Evolutionary conservation across 2,113 vertebrate genomes (phyloP).

Genomic region (Callionymus lyra): DNA sequence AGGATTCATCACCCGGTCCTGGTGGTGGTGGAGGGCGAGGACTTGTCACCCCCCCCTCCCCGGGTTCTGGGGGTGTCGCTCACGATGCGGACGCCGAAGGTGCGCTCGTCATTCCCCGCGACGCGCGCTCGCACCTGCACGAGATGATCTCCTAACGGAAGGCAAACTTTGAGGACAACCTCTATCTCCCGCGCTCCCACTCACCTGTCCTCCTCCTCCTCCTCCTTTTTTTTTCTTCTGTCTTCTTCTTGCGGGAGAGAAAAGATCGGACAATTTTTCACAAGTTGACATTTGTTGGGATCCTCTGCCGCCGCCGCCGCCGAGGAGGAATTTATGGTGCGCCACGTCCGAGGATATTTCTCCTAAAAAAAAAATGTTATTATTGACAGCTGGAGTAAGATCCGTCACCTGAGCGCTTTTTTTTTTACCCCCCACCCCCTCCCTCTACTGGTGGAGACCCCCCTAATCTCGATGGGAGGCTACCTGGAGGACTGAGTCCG

Average conservation of each 20-base stretch:
- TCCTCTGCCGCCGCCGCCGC: conserved; percentile 5
- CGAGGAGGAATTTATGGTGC: conserved; percentile 50
- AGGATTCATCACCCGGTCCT: too few species aligned
- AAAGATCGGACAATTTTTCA: conserved; percentile 5
- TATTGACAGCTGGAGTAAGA: conserved; percentile 60
- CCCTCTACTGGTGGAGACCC: conserved; percentile 58
- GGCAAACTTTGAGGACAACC: conserved; percentile 64
- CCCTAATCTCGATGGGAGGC: conserved; percentile 64
- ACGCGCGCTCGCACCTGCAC: conserved; percentile 10
- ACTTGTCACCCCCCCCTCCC: conserved; percentile 28
- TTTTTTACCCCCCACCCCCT: too few species aligned
- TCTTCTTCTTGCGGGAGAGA: too few species aligned
- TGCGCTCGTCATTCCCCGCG: conserved; percentile 44
- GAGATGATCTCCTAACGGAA: conserved; percentile 20
- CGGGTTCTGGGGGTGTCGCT: conserved; percentile 15
- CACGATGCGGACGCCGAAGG: conserved; percentile 45
- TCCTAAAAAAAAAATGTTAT: conserved; percentile 59
- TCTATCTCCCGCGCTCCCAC: conserved; percentile 22
- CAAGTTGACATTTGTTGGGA: conserved; percentile 16
- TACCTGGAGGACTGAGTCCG: conserved; percentile 64
- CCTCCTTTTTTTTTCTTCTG: background rate
- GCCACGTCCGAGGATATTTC: conserved; percentile 48
- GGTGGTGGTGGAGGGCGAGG: conserved; percentile 37
- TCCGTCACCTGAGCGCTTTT: conserved; percentile 60
- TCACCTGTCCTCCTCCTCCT: conserved; percentile 42